Percentiles rank a stretch among this genome's conserved stretches.
phyloP scores from a whole-genome alignment of 2,797 vertebrate genomes.

The Pseudotriccus pelzelni region DNA sequence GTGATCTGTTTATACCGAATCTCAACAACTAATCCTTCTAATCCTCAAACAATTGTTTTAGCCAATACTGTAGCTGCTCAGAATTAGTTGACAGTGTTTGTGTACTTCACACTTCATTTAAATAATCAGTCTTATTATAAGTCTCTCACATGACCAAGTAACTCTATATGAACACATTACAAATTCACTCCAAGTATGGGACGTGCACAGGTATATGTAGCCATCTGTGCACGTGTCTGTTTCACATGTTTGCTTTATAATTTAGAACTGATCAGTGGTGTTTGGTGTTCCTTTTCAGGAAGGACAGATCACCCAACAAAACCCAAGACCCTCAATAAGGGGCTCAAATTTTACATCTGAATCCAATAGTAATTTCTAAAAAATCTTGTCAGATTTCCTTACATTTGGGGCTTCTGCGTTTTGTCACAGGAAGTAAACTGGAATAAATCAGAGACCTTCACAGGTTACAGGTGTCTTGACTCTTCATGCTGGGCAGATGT shows the following conservation, averaged over 20 bases:
- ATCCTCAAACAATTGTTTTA: constrained; percentile 18
- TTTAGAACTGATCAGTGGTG: not conserved
- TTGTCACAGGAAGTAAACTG: not conserved
- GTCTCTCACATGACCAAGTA: not conserved
- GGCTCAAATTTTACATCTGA: not conserved
- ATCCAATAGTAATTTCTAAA: not conserved
- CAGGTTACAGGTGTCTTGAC: not conserved
- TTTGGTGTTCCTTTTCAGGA: not conserved
- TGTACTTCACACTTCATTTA: not conserved
- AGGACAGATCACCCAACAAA: not conserved
- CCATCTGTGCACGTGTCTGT: rapidly evolving
- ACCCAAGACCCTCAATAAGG: rapidly evolving
- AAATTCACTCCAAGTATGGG: not conserved
- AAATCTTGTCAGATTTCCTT: not conserved
- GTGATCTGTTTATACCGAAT: not conserved
- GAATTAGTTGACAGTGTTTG: not conserved
- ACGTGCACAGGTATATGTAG: not conserved
- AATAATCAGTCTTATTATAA: not conserved
- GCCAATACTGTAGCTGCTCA: not conserved
- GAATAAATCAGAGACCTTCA: not conserved
- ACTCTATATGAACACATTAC: not conserved
- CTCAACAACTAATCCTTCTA: constrained; percentile 21
- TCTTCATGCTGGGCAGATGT: not conserved
- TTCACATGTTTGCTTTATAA: not conserved
- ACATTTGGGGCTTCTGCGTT: not conserved